Base-by-base conservation (phyloP, 2,888 invertebrate species). In the Megastigmus dorsalis region DNA sequence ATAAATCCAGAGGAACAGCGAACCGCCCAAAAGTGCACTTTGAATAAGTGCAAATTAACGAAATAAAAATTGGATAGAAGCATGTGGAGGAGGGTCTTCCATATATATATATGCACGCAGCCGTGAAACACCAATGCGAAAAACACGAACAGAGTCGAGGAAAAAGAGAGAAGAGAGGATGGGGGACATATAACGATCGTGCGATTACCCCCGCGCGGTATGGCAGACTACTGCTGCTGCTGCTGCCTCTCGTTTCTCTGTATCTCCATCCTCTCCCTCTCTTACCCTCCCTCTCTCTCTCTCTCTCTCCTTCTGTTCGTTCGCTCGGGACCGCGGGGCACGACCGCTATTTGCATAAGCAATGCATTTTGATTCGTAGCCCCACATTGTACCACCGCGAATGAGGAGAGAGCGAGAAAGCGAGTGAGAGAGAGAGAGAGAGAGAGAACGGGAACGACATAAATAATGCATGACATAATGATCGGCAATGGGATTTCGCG, bases 281-380 rank as follows among this genome's bases (percentile, higher is more conserved):
- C 30, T 30, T 48, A 63, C 74, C 38, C 69, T 60, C 59, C 10
- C 76, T 77, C 76, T 71, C 79, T 38, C 57, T 36, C 23, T 54
- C 48, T n/a, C 74, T 72, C 43, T 65, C 63, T 70, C 78, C 54
- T 59, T 60, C 76, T 66, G 59, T 59, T 50, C 66, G 45, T 60
- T 74, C 63, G 63, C 54, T 57, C 73, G 79, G 79, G 80, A 80
- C 80, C 80, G 76, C 79, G 80, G 80, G 80, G 81, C 82, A 81
- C 81, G 81, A 79, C 79, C 80, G 81, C 78, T 81, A 87, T 87
- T 87, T 87, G 84, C 87, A 87, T 87, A 87, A 86, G 85, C 87
- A 86, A 87, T 87, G 86, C 86, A 87, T 86, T 87, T 87, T 87
- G 85, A 87, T 87, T 87, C 84, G 84, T 81, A 80, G 80, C 79